Base-by-base conservation (phyloP, 2,113 vertebrate genomes). In the Aepyceros melampus region DNA sequence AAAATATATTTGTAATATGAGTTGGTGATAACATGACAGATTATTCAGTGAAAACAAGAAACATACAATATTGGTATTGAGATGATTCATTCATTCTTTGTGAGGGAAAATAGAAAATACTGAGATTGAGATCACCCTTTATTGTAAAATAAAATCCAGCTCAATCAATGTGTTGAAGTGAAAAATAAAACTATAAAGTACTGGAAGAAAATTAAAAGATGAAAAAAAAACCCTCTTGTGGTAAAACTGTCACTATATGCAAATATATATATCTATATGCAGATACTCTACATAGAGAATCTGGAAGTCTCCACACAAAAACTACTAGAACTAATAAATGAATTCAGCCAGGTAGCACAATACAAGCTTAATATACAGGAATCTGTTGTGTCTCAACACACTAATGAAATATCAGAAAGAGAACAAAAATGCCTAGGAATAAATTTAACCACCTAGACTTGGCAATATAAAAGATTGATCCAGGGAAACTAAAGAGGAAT, bases 181-280 rank as follows among this genome's bases (percentile, higher is more conserved):
- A 60, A 94, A 89, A 91, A 88, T 82, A 97, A 94, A 92, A 76
- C 47, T 60, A 45, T n/a, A 86, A 76, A 55, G n/a, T 25, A 43
- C 40, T 62, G 71, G 29, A 53, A 78, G 45, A 84, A 49, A 78
- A 90, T 12, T 27, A 53, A 4, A 7, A 67, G 5, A 47, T 95
- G 89, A n/a, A 76, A 91, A 87, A 67, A 88, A 45, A 36, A 25
- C 8, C 4, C 17, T 11, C 25, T 53, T 49, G 9, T 56, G 81
- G 49, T 55, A 83, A 55, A 53, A 36, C 49, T 36, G 33, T 83
- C 49, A 25, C 10, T n/a, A 36, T 36, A n/a, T 83, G 6, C 12
- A 83, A 12, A n/a, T 36, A 36, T 21, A 36, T 21, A 55, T 53
- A 62, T 62, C 31, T 33, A 33, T 16, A 33, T 16, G 14, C 31